Conservation (phyloP, 1,140 invertebrate genomes). For the Rhopalosiphum padi region DNA sequence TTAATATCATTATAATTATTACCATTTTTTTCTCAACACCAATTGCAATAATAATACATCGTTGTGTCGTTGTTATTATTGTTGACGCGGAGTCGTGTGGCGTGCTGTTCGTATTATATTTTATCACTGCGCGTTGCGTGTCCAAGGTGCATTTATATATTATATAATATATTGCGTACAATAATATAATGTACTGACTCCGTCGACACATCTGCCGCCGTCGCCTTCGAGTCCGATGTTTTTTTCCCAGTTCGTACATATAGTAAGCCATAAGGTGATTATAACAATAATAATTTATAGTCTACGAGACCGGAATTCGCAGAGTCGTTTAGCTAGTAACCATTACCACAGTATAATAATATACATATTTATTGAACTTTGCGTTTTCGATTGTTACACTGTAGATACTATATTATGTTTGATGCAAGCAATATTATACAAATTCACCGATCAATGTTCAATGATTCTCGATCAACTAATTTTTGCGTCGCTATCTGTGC, state of each 20-base stretch:
- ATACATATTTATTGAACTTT: not conserved
- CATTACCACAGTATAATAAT: not conserved
- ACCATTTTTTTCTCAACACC: not conserved
- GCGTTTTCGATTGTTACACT: not conserved
- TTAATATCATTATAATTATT: not conserved
- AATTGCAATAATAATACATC: not conserved
- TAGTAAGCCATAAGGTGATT: not conserved
- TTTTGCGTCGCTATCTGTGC: not conserved
- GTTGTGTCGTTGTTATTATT: constrained; percentile 37
- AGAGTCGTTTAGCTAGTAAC: not conserved
- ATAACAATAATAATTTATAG: constrained; percentile 11
- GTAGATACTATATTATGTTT: not conserved
- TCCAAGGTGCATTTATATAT: not conserved
- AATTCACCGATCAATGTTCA: not conserved
- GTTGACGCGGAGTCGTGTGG: constrained; percentile 31
- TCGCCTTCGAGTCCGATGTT: not conserved
- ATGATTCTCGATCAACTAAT: not conserved
- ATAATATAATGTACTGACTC: not conserved
- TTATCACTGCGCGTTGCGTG: constrained; percentile 23
- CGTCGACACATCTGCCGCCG: constrained; percentile 4
- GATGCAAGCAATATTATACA: not conserved
- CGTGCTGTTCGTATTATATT: constrained; percentile 10
- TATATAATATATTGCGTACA: not conserved
- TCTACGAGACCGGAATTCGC: not conserved
- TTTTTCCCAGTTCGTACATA: not conserved